Conservation (phyloP, 2,888 invertebrate genomes). For the Tipula unca region DNA sequence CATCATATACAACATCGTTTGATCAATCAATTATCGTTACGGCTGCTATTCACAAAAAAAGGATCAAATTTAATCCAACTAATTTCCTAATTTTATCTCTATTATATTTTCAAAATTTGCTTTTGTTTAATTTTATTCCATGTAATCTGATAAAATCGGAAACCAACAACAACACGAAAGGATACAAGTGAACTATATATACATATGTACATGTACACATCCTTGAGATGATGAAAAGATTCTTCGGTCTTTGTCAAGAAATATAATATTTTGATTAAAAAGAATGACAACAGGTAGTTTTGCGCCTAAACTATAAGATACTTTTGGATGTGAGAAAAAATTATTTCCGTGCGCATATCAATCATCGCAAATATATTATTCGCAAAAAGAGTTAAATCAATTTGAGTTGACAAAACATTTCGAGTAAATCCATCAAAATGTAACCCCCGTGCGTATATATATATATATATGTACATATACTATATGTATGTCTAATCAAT, state of each 20-base stretch:
- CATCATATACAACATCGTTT: background rate
- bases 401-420: background rate
- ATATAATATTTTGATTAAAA: background rate
- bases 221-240: background rate
- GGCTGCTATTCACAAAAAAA: background rate
- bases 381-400: background rate
- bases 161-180: background rate
- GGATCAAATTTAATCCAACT: conserved; percentile 14
- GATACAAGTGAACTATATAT: background rate
- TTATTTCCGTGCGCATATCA: background rate
- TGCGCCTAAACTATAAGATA: background rate
- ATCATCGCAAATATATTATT: background rate
- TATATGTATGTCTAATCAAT: background rate
- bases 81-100: background rate
- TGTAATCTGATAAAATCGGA: background rate
- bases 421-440: background rate
- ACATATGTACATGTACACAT: no score
- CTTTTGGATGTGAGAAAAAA: background rate
- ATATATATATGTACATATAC: no score
- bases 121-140: background rate
- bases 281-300: background rate
- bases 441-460: no score
- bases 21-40: background rate
- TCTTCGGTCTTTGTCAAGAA: background rate
- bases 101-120: background rate